Conservation (phyloP, 2,113 vertebrate genomes). For the Oriolus oriolus region DNA sequence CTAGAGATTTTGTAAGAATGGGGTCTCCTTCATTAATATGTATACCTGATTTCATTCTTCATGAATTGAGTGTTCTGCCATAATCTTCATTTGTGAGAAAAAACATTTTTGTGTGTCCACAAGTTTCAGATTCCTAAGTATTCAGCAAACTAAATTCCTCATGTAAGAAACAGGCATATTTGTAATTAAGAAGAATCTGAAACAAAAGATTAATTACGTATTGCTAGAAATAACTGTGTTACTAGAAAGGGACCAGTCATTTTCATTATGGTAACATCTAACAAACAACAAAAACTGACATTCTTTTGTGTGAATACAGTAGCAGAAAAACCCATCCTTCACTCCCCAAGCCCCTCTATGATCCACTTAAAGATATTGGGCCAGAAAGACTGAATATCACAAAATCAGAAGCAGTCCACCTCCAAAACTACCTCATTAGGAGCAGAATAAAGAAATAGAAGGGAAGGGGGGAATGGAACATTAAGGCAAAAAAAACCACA, state of each 20-base stretch:
- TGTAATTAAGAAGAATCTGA: neutral
- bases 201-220: neutral
- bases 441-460: neutral
- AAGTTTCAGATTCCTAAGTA: neutral
- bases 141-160: neutral
- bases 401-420: neutral
- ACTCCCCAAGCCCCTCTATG: neutral
- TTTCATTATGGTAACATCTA: neutral
- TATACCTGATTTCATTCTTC: neutral
- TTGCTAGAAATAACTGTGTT: neutral
- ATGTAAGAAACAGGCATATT: neutral
- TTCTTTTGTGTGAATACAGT: neutral
- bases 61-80: neutral
- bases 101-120: neutral
- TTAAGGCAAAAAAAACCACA: neutral
- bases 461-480: neutral
- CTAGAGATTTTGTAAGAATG: neutral
- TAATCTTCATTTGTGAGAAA: neutral
- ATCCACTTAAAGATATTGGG: neutral
- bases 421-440: neutral
- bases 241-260: neutral
- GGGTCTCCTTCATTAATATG: neutral
- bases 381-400: neutral
- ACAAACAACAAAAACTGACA: neutral
- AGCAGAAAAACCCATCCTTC: neutral